A percentile compares a stretch with the other conserved stretches of the same genome.
Conservation (phyloP, 2,113 vertebrate species). For the Aythya baeri region DNA sequence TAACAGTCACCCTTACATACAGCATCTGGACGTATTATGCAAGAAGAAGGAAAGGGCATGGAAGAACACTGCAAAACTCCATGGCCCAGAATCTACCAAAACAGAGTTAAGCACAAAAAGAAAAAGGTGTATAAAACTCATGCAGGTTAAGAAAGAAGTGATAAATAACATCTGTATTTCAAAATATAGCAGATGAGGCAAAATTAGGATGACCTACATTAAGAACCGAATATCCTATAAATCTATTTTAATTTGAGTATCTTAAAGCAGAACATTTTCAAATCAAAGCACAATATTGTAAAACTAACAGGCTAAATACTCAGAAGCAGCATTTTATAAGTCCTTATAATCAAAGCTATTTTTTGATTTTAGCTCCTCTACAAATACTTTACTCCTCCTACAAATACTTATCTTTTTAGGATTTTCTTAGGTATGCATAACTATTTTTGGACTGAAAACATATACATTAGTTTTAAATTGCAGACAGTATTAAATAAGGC, state of each 20-base stretch:
- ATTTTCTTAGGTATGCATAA: background rate
- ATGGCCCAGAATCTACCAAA: background rate
- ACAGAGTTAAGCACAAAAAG: background rate
- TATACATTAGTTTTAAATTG: background rate
- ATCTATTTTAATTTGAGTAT: background rate
- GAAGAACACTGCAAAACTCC: background rate
- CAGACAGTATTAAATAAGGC: background rate
- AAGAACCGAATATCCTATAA: background rate
- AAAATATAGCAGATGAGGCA: background rate
- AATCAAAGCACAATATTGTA: background rate
- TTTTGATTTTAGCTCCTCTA: background rate
- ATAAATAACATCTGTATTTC: background rate
- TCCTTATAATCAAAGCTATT: background rate
- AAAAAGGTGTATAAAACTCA: background rate
- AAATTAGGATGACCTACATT: background rate
- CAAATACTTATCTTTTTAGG: background rate
- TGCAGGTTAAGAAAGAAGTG: background rate
- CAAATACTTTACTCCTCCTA: background rate
- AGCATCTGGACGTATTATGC: background rate
- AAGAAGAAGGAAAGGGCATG: constrained; percentile 1
- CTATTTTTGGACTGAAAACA: background rate
- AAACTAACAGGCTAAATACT: background rate
- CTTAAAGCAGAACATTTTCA: background rate
- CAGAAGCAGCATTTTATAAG: background rate
- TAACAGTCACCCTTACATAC: constrained; percentile 50